Evolutionary conservation across 2,797 vertebrate genomes (phyloP).

Genomic region (Manis crassicaudata): DNA sequence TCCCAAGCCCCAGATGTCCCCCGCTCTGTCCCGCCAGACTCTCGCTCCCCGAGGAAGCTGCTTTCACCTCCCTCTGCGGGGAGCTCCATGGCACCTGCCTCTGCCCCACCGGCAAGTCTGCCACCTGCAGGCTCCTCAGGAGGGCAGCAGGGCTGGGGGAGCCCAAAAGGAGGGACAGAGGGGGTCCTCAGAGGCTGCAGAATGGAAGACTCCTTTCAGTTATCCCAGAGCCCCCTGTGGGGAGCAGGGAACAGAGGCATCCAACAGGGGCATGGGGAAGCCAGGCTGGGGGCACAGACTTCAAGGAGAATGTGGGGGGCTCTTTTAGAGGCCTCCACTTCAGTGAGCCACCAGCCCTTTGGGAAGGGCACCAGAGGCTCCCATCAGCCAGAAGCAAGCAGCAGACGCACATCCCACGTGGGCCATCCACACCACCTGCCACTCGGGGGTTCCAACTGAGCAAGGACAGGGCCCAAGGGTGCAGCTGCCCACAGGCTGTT

Average conservation of each 20-base stretch:
- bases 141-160: neutral
- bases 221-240: neutral
- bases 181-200: neutral
- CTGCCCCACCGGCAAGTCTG: neutral
- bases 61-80: neutral
- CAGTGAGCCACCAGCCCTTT: neutral
- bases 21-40: slow-evolving; percentile 26
- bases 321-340: neutral
- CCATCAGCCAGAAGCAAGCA: neutral
- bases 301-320: neutral
- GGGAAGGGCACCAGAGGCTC: neutral
- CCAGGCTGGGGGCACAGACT: neutral
- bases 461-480: neutral
- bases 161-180: neutral
- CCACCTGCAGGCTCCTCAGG: neutral
- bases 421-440: neutral
- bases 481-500: neutral
- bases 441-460: neutral
- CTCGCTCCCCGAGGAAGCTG: neutral
- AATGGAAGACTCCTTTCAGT: neutral
- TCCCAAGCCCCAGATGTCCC: slow-evolving; percentile 57
- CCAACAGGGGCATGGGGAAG: neutral
- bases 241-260: neutral
- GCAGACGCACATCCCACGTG: neutral
- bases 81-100: neutral